Evolutionary conservation across 2,888 invertebrate species (phyloP).

Genomic region (Xiphydria camelus): DNA sequence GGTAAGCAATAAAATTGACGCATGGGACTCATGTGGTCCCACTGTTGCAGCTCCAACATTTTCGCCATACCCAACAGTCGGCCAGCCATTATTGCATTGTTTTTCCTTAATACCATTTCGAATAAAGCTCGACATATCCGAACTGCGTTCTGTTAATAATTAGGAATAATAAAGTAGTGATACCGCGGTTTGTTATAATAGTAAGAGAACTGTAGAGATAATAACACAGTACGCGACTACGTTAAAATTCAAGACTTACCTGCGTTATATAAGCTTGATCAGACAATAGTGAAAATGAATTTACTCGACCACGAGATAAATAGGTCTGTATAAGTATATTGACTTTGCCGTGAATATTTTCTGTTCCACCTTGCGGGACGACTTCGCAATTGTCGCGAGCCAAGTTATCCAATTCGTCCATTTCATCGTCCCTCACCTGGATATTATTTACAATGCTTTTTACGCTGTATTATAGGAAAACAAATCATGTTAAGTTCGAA

Average conservation of each 20-base stretch:
- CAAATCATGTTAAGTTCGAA: no score
- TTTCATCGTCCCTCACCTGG: constrained; percentile 91
- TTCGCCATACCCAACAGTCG: constrained; percentile 85
- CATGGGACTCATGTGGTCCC: constrained; percentile 86
- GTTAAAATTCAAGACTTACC: constrained; percentile 59
- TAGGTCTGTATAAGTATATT: constrained; percentile 92
- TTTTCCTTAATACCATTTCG: constrained; percentile 87
- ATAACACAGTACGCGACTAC: no score
- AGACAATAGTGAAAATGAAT: constrained; percentile 83
- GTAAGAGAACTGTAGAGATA: background rate
- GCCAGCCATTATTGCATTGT: constrained; percentile 87
- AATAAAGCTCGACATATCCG: constrained; percentile 91
- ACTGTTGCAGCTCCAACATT: constrained; percentile 90
- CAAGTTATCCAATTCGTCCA: constrained; percentile 84
- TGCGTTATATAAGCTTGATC: constrained; percentile 89
- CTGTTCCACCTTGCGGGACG: constrained; percentile 78
- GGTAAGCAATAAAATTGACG: constrained; percentile 80
- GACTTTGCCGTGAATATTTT: constrained; percentile 92
- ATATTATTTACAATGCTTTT: no score
- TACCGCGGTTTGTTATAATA: constrained; percentile 5
- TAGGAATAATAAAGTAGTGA: constrained; percentile 46
- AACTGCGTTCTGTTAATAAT: constrained; percentile 76
- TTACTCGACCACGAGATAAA: constrained; percentile 79
- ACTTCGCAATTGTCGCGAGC: constrained; percentile 75
- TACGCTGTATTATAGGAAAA: no score